These are phyloP conservation scores for Drosophila austrosaltans DNA, from an alignment of 2,888 invertebrate genomes.

Conservation along the genomic window DNA sequence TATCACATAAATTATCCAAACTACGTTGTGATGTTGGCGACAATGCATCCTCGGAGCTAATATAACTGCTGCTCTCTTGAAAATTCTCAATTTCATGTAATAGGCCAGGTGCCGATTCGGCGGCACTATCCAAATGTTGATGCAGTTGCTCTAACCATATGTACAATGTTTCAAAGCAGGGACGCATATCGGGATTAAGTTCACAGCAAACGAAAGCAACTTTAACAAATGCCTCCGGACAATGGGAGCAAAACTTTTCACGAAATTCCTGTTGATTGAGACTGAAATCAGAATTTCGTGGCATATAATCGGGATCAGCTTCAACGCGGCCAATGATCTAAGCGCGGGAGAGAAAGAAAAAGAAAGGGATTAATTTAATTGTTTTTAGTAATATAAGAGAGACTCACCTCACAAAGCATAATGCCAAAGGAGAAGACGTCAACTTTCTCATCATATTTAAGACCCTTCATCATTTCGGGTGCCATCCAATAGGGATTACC, in stretches of 20 bases:
- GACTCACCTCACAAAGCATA: conserved; percentile 93
- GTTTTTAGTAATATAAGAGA: background rate
- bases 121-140: conserved; percentile 86
- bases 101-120: conserved; percentile 88
- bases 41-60: conserved; percentile 82
- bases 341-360: conserved; percentile 54
- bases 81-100: conserved; percentile 90
- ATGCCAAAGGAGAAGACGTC: conserved; percentile 98
- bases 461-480: conserved; percentile 98
- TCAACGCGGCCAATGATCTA: conserved; percentile 97
- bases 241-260: conserved; percentile 91
- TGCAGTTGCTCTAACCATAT: conserved; percentile 93
- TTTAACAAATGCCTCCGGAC: conserved; percentile 94
- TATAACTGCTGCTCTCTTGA: conserved; percentile 79
- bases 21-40: conserved; percentile 82
- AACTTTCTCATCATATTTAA: conserved; percentile 97
- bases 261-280: conserved; percentile 93
- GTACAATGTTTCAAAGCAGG: conserved; percentile 94
- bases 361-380: background rate
- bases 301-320: conserved; percentile 97
- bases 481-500: conserved; percentile 99
- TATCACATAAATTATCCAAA: conserved; percentile 79
- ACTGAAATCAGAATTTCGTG: conserved; percentile 95
- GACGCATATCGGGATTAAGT: conserved; percentile 94
- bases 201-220: conserved; percentile 96